These are phyloP conservation scores for Drosophila pallidifrons DNA, from an alignment of 1,140 invertebrate genomes.

Conservation along the genomic window DNA sequence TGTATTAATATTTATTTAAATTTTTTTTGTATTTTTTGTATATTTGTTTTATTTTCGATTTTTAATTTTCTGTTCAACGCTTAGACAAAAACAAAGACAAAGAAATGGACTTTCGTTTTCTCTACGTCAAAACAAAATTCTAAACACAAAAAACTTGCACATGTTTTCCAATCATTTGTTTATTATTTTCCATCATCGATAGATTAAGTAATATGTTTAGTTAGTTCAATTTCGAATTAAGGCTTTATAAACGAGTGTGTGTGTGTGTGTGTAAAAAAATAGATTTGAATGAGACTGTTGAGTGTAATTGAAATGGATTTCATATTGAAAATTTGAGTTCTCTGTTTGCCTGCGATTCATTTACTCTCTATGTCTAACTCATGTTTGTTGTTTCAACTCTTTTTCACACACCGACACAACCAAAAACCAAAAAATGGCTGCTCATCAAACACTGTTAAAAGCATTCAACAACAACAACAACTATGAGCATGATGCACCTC, in stretches of 20 bases:
- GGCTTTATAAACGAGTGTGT: not conserved
- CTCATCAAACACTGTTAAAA: constrained; percentile 45
- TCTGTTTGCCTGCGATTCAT: constrained; percentile 8
- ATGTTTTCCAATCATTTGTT: constrained; percentile 34
- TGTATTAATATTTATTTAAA: constrained; percentile 23
- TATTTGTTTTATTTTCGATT: constrained; percentile 41
- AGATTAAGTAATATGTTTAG: constrained; percentile 19
- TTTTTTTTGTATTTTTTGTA: constrained; percentile 35
- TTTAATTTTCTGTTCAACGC: constrained; percentile 42
- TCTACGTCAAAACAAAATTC: constrained; percentile 73
- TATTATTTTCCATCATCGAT: constrained; percentile 16
- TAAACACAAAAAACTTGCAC: constrained; percentile 37
- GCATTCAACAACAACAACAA: constrained; percentile 62
- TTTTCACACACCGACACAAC: constrained; percentile 46
- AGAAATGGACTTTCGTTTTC: constrained; percentile 78
- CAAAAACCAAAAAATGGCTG: constrained; percentile 58
- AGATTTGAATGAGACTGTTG: not conserved
- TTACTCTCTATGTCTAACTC: constrained; percentile 63
- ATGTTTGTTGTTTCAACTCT: constrained; percentile 72
- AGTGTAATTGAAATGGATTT: constrained; percentile 5
- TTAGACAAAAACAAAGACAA: constrained; percentile 66
- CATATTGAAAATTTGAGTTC: not conserved
- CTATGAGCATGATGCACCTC: constrained; percentile 76
- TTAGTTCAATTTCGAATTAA: constrained; percentile 8
- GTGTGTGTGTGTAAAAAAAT: not conserved